phyloP scores from a whole-genome alignment of 2,797 vertebrate genomes.

The Smutsia temminckii region DNA sequence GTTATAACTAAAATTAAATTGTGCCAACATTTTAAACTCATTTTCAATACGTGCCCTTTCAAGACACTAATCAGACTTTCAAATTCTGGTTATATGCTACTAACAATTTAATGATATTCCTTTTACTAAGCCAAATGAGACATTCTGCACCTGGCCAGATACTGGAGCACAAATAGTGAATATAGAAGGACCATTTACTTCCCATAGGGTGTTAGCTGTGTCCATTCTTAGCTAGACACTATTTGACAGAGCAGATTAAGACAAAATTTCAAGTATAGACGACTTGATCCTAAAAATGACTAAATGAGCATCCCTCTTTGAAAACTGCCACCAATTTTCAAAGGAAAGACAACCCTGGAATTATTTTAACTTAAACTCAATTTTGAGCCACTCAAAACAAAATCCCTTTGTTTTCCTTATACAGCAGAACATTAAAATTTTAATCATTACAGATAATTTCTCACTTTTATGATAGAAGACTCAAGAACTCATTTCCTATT shows the following conservation, averaged over 20 bases:
- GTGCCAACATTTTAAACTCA: background rate
- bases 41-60: constrained; percentile 3
- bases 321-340: background rate
- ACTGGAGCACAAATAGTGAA: background rate
- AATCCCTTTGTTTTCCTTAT: background rate
- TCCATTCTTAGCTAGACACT: background rate
- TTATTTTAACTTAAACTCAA: background rate
- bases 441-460: background rate
- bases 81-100: background rate
- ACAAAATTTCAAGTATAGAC: background rate
- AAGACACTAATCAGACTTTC: background rate
- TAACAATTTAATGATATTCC: background rate
- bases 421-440: constrained; percentile 1
- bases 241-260: background rate
- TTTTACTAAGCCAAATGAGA: background rate
- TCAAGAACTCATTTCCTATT: background rate
- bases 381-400: background rate
- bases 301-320: background rate
- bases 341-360: background rate
- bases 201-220: background rate
- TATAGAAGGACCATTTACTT: background rate
- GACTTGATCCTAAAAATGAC: background rate
- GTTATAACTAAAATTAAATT: background rate
- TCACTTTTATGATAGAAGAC: background rate
- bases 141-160: background rate